Percentiles rank a stretch among this genome's conserved stretches.
phyloP scores from a whole-genome alignment of 1,140 invertebrate genomes.

The Leptopilina boulardi region DNA sequence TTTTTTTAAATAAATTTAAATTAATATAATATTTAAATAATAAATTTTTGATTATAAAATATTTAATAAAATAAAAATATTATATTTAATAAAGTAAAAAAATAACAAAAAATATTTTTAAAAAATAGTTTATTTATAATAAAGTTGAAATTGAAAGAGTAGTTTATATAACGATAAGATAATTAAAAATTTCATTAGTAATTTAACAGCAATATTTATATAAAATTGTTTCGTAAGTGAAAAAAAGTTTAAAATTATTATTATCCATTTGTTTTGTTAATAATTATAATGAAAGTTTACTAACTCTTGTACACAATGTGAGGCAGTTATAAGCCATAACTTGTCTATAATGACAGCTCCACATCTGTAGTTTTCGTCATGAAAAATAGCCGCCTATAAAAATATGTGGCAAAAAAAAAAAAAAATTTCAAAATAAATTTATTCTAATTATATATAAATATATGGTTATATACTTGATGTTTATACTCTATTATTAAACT shows the following conservation, averaged over 20 bases:
- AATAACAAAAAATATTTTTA: too few relatives aligned
- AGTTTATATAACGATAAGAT: too few relatives aligned
- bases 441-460: not conserved
- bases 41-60: too few relatives aligned
- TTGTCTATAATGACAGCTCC: slow-evolving; percentile 44
- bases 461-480: not conserved
- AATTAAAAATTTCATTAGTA: too few relatives aligned
- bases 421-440: not conserved
- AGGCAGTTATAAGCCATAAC: slow-evolving; percentile 43
- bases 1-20: not conserved
- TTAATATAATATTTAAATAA: not conserved
- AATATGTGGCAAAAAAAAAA: not conserved
- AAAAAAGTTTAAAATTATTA: not conserved
- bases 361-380: slow-evolving; percentile 36
- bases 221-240: not conserved
- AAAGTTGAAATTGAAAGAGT: too few relatives aligned
- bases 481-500: not conserved
- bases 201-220: not conserved
- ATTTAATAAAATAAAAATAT: too few relatives aligned
- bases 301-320: slow-evolving; percentile 42
- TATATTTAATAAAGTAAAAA: too few relatives aligned
- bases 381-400: slow-evolving; percentile 40
- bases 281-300: slow-evolving; percentile 24
- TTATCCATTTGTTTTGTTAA: too few relatives aligned
- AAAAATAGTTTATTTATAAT: too few relatives aligned